These are phyloP conservation scores for Entelurus aequoreus DNA, from an alignment of 2,113 vertebrate species.

Conservation along the genomic window DNA sequence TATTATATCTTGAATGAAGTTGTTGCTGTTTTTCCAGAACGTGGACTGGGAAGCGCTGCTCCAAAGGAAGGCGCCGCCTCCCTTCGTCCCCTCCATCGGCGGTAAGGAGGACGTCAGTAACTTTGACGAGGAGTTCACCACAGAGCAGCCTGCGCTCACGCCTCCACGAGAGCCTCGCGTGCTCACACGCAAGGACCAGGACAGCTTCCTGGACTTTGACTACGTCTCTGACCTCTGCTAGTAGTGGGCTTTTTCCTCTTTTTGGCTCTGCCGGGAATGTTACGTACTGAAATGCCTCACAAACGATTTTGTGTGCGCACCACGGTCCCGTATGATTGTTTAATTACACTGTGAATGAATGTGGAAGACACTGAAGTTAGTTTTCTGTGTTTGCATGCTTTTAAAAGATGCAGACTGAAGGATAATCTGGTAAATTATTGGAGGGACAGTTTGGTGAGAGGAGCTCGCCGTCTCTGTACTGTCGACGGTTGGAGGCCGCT, in stretches of 20 bases:
- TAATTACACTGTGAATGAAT: conserved; percentile 62
- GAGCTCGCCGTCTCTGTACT: conserved; percentile 19
- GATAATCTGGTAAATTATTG: conserved; percentile 2
- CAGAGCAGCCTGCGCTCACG: conserved; percentile 86
- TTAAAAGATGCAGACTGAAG: conserved; percentile 27
- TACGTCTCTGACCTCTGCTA: conserved; percentile 98
- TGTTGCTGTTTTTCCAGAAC: conserved; percentile 60
- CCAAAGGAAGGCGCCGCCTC: conserved; percentile 87
- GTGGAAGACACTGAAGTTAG: conserved; percentile 19
- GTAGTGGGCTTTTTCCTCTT: conserved; percentile 17
- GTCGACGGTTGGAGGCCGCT: conserved; percentile 26
- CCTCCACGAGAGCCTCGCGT: conserved; percentile 92
- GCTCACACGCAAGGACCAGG: conserved; percentile 91
- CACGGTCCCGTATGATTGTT: conserved; percentile 6
- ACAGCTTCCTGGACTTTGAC: conserved; percentile 96
- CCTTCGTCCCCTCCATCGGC: conserved; percentile 87
- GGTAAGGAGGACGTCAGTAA: conserved; percentile 93
- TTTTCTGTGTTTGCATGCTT: conserved; percentile 28
- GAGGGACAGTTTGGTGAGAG: conserved; percentile 10
- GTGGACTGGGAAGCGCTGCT: conserved; percentile 90
- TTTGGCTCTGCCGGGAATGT: conserved; percentile 21
- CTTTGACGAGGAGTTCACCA: conserved; percentile 98
- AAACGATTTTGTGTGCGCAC: neutral
- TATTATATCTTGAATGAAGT: neutral
- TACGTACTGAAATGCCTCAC: neutral